Evolutionary conservation across 2,797 vertebrate genomes (phyloP), one percentile per base, ranked within the genome.

Genomic region (Novumbra hubbsi): DNA sequence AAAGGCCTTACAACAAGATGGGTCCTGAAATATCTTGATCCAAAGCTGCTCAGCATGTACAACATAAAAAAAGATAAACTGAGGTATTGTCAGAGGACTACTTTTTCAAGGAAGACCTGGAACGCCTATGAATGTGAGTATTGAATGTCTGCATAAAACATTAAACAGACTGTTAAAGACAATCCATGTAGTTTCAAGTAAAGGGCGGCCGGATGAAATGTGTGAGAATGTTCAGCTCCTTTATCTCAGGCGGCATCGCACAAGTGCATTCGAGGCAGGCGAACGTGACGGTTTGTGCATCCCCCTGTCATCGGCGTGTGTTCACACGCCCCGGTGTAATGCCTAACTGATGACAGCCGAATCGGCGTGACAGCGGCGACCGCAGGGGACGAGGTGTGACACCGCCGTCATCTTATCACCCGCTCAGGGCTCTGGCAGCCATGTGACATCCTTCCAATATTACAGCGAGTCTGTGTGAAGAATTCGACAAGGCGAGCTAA

Each of bases 341-440:
- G 80, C 77, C 70, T 45, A 21, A 62, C 73, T 76, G 64, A 78
- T 78, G 80, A 86, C 83, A 79, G 80, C 73, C 71, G 65, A 80
- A 79, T 77, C 85, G 83, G 87, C 83, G 73, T 85, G 81, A 86
- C 83, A 80, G 77, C 77, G 83, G 78, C 76, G 70, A 60, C 78
- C 78, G 68, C 73, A 85, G 80, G 75, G 73, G 74, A 78, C 6
- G 60, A 78, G 64, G 41, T 28, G 11, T 78, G 12, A 71, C 66
- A 60, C 80, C 84, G 78, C 81, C 81, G 77, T 73, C 80, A 78
- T 72, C 74, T 75, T 71, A 75, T 80, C 75, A 30, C 78, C 63
- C 32, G 30, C 76, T 70, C 80, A 52, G 45, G 28, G 57, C 19
- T 4, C 48, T 12, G 38, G 38, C 21, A 60, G 30, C 55, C 62